phyloP scores from a whole-genome alignment of 2,113 vertebrate genomes.

The Australoheros scitulus region DNA sequence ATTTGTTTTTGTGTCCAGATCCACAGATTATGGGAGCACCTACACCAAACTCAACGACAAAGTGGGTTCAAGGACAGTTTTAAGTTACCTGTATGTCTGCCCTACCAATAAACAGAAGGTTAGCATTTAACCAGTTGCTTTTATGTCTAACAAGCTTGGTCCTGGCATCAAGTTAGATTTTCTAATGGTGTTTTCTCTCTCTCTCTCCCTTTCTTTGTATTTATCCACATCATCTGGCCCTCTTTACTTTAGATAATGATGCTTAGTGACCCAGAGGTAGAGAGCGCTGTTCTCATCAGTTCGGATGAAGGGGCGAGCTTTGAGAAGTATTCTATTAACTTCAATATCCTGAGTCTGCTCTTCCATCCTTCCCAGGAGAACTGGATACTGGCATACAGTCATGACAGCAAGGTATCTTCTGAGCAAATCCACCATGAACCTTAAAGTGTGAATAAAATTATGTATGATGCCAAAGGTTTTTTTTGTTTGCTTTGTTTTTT shows the following conservation, averaged over 20 bases:
- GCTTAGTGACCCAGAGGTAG: conserved; percentile 93
- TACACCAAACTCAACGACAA: conserved; percentile 95
- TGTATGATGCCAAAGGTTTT: not conserved
- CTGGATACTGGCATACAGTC: conserved; percentile 95
- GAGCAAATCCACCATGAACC: not conserved
- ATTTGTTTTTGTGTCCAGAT: conserved; percentile 77
- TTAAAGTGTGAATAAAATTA: not conserved
- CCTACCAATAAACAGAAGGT: conserved; percentile 98
- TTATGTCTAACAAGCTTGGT: not conserved
- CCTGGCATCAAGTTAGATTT: conserved; percentile 11
- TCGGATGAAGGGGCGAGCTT: conserved; percentile 95
- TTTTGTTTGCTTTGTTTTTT: not conserved
- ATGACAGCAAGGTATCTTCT: conserved; percentile 90
- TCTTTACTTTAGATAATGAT: conserved; percentile 90
- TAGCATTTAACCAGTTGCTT: conserved; percentile 46
- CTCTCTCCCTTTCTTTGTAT: conserved; percentile 10
- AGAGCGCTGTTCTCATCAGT: conserved; percentile 94
- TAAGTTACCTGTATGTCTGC: conserved; percentile 96
- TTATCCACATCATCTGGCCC: conserved; percentile 24
- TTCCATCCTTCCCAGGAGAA: conserved; percentile 94
- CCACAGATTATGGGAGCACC: conserved; percentile 92
- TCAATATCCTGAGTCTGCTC: conserved; percentile 93
- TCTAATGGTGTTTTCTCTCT: conserved; percentile 18
- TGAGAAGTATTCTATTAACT: conserved; percentile 92
- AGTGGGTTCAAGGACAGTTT: conserved; percentile 92